Percentiles rank a stretch among this genome's conserved stretches.
Evolutionary conservation across 1,140 invertebrate genomes (phyloP).

Genomic region (Cotesia glomerata): DNA sequence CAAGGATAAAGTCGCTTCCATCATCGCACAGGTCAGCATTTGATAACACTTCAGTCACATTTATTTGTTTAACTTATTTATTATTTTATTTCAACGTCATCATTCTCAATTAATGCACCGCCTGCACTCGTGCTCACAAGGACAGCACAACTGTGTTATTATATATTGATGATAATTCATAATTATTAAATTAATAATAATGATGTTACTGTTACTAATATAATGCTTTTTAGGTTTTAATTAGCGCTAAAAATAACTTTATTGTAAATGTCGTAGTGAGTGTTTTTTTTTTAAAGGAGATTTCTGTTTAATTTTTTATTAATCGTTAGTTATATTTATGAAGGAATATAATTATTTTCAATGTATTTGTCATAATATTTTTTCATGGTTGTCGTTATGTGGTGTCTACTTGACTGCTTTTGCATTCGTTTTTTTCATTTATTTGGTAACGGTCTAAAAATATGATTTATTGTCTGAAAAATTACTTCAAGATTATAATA

Average conservation of each 20-base stretch:
- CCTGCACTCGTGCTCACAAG: slow-evolving; percentile 28
- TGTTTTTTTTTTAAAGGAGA: slow-evolving; percentile 22
- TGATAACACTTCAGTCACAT: slow-evolving; percentile 16
- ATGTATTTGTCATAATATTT: slow-evolving; percentile 3
- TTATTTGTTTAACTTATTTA: neutral
- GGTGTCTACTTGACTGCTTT: slow-evolving; percentile 29
- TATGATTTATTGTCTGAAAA: too few species aligned
- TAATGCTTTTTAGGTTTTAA: slow-evolving; percentile 18
- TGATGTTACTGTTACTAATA: neutral
- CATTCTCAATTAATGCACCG: slow-evolving; percentile 16
- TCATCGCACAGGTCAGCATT: slow-evolving; percentile 75
- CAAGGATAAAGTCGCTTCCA: slow-evolving; percentile 73
- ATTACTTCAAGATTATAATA: too few species aligned
- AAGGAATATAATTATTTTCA: neutral
- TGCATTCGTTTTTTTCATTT: neutral
- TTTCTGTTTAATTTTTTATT: neutral
- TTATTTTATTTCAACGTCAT: neutral
- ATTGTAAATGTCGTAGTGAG: slow-evolving; percentile 24
- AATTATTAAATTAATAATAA: neutral
- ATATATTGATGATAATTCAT: neutral
- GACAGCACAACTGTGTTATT: slow-evolving; percentile 15
- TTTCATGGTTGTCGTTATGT: neutral
- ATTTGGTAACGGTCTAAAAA: neutral
- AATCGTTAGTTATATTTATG: too few species aligned
- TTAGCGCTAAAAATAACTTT: slow-evolving; percentile 22